Base-by-base conservation (phyloP, 2,113 vertebrate genomes). In the Gopherus flavomarginatus region DNA sequence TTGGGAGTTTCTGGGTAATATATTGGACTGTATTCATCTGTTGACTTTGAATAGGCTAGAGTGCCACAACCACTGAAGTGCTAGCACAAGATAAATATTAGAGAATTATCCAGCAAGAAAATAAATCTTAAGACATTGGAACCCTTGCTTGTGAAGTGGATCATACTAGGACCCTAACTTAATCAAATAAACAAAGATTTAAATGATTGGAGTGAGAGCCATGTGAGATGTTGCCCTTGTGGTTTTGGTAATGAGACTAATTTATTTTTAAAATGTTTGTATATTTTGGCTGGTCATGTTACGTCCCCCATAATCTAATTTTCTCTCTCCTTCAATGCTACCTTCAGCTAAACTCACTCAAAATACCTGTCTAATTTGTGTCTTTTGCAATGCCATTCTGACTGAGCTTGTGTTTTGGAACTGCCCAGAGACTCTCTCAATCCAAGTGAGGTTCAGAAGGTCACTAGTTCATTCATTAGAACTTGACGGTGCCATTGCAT, bases 191-290 rank as follows among this genome's bases (percentile, higher is more conserved):
- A 21, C 89, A 89, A 79, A 91, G 56, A 38, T 96, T 83, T 81
- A 52, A 53, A 81, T 53, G 31, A 53, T 81, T n/a, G 22, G 52
- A 53, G 75, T 87, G 86, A 35, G 44, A 22, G 54, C 87, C 56
- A 17, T 62, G 81, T 14, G 47, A 83, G 94, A 94, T 92, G 87
- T 88, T 96, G 88, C 80, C 86, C 96, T 96, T 97, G 89, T 96
- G 96, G 90, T 81, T 97, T 97, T 87, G 50, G 85, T 97, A 96
- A 93, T n/a, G 87, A 89, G 77, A 50, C 50, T 94, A 82, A 86
- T 90, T 97, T 94, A 91, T 94, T 96, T 93, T 95, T 95, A 95
- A 97, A 72, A 94, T 95, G 90, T 93, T 94, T 96, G 84, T 97
- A 57, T 97, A 91, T 94, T 97, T 97, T 96, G 94, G 59, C 95